Evolutionary conservation across 2,113 vertebrate species (phyloP).

Genomic region (Neofelis nebulosa): DNA sequence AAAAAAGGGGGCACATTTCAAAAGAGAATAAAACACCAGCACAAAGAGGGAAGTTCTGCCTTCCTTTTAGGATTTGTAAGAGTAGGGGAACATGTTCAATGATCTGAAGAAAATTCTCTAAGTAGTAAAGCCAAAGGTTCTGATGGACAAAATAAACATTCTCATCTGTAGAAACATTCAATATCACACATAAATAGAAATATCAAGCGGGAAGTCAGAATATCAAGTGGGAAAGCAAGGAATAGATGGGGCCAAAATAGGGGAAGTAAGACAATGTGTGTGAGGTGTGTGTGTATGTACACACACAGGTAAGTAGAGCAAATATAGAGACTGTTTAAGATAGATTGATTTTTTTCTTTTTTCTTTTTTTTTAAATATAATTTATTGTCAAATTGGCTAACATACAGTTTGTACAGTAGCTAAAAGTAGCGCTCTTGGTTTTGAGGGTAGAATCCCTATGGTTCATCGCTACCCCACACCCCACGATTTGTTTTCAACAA

Average conservation of each 20-base stretch:
- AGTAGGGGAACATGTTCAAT: background rate
- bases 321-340: background rate
- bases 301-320: background rate
- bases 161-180: background rate
- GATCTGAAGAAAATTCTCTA: conserved; percentile 22
- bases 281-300: fast-evolving
- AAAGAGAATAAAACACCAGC: background rate
- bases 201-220: conserved; percentile 10
- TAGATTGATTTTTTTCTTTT: background rate
- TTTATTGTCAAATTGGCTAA: too few relatives aligned
- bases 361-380: too few relatives aligned
- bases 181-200: background rate
- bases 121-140: background rate
- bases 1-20: background rate
- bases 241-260: background rate
- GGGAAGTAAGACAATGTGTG: background rate
- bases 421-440: too few relatives aligned
- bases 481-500: background rate
- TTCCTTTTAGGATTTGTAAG: background rate
- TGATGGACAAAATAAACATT: conserved; percentile 42
- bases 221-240: background rate
- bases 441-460: too few relatives aligned
- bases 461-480: too few relatives aligned
- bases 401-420: too few relatives aligned
- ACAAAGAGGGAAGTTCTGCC: background rate